Evolutionary conservation across 2,797 vertebrate genomes (phyloP).

Genomic region (Hydrophis major): DNA sequence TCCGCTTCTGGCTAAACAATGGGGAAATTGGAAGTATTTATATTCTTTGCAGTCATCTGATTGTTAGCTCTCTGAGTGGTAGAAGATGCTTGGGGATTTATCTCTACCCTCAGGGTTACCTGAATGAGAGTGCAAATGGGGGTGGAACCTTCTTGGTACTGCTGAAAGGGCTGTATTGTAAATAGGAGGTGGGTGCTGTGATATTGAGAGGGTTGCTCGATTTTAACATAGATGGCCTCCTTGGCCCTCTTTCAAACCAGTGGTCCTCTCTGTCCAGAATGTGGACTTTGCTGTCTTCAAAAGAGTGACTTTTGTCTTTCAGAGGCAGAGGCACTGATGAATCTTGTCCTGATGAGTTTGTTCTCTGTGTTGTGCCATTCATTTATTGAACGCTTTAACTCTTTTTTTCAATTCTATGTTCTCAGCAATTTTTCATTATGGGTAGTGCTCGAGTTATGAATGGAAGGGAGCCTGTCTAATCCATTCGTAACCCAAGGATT

Average conservation of each 20-base stretch:
- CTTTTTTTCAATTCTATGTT: neutral
- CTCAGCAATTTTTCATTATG: neutral
- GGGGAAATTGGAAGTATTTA: neutral
- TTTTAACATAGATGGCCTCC: neutral
- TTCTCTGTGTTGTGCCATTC: neutral
- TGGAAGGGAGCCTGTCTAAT: too few relatives aligned
- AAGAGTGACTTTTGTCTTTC: neutral
- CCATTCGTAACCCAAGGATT: too few relatives aligned
- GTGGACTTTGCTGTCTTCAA: neutral
- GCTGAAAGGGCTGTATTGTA: neutral
- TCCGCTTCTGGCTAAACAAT: neutral
- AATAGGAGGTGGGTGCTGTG: neutral
- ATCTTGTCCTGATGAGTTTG: neutral
- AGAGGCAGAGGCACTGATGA: neutral
- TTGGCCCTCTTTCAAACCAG: neutral
- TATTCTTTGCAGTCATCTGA: neutral
- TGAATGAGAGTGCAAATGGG: neutral
- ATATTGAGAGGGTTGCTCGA: neutral
- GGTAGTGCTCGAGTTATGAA: too few relatives aligned
- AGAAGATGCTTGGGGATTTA: neutral
- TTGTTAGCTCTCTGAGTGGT: neutral
- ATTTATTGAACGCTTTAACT: neutral
- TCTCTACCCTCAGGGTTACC: neutral
- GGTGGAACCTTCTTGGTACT: neutral
- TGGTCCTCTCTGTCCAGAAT: neutral